Base-by-base conservation (phyloP, 2,888 invertebrate genomes). In the Lampropteryx suffumata region DNA sequence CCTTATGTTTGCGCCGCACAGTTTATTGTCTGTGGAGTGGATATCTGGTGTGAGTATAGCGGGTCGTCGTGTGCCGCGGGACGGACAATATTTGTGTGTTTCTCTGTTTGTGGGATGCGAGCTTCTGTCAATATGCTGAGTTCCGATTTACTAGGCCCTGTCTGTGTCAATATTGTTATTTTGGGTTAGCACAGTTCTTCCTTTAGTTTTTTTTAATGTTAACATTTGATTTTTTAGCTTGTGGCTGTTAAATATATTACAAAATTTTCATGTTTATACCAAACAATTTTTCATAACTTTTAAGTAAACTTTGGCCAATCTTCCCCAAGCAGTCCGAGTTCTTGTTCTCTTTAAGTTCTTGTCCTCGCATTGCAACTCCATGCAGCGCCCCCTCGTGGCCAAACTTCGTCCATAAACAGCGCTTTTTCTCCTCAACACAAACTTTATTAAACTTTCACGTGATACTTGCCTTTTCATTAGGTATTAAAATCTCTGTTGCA, bases 341-440 rank as follows among this genome's bases (percentile, higher is more conserved):
- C 37, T 26, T n/a, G n/a, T n/a, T n/a, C n/a, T n/a, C n/a, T n/a
- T n/a, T 10, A 34, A 47, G 42, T 39, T 28, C 46, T 48, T 53
- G 51, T 47, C 50, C 54, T 7, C 9, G 13, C 30, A 12, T 24
- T 9, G 11, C 35, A 2, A 5, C 48, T 32, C 50, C 42, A 26
- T 27, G 35, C 53, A 40, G 48, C 42, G 43, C 55, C 58, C 59
- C 61, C 65, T 40, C 46, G 48, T 52, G 52, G 59, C 46, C 51
- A 14, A 74, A 77, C 71, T 74, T 73, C 45, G 58, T 64, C 69
- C 62, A 64, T 70, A 66, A 73, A 71, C 71, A 67, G 59, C 60
- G 66, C 64, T 65, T 67, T 69, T 53, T 53, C 47, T 33, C 29
- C 27, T 40, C 39, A 50, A 42, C 50, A 29, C 52, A 62, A 74